A percentile compares a stretch with the other conserved stretches of the same genome.
These are phyloP conservation scores for Lepidiolamprologus cunningtoni DNA, from an alignment of 2,113 vertebrate genomes.

Conservation along the genomic window DNA sequence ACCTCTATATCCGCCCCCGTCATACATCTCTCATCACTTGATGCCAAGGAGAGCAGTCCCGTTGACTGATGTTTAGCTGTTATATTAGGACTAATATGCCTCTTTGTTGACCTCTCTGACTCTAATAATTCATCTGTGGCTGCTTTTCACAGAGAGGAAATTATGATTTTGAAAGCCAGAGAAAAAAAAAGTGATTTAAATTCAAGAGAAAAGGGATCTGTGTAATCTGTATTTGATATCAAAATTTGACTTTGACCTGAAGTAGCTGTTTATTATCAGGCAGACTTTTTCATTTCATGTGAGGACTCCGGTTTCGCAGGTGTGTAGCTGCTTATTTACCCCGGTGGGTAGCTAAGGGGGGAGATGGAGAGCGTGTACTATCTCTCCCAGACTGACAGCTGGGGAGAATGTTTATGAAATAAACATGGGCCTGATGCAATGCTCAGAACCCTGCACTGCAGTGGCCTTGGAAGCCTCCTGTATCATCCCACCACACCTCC, in stretches of 20 bases:
- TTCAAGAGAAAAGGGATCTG: background rate
- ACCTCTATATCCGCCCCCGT: slow-evolving; percentile 55
- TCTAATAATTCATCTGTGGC: background rate
- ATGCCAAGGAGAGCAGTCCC: slow-evolving; percentile 20
- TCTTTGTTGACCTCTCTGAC: slow-evolving; percentile 29
- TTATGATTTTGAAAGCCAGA: background rate
- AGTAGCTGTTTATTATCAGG: slow-evolving; percentile 17
- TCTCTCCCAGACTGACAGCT: slow-evolving; percentile 60
- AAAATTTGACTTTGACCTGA: background rate
- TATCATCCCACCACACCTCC: slow-evolving; percentile 11
- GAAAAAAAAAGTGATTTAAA: background rate
- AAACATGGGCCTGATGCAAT: slow-evolving; percentile 69
- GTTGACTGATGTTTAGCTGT: slow-evolving; percentile 49
- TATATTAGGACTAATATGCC: slow-evolving; percentile 41
- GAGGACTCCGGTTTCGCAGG: slow-evolving; percentile 42
- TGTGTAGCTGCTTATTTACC: slow-evolving; percentile 55
- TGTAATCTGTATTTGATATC: background rate
- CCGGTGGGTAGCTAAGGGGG: slow-evolving; percentile 30
- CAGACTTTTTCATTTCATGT: background rate
- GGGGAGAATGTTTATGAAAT: slow-evolving; percentile 67
- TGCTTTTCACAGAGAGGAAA: background rate
- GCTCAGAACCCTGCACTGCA: slow-evolving; percentile 45
- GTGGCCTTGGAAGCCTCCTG: slow-evolving; percentile 55
- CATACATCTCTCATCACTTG: slow-evolving; percentile 56
- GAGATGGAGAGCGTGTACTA: background rate